phyloP scores from a whole-genome alignment of 2,888 invertebrate genomes.

The Leptopterna dolabrata region DNA sequence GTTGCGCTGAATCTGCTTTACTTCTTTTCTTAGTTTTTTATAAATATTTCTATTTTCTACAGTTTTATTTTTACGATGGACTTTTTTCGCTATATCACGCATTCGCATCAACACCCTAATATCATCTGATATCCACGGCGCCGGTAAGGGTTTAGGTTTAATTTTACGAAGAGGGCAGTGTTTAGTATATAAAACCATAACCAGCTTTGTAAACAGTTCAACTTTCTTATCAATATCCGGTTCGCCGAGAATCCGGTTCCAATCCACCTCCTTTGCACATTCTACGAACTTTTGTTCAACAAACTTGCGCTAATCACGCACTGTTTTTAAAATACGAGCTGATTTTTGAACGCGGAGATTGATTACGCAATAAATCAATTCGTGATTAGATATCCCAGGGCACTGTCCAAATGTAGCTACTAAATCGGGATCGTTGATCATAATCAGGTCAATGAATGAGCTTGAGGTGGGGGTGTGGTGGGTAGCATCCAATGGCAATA shows the following conservation, averaged over 20 bases:
- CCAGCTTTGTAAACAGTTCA: neutral
- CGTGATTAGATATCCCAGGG: neutral
- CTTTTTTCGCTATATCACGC: neutral
- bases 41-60: neutral
- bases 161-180: conserved; percentile 6
- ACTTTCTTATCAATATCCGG: neutral
- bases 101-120: neutral
- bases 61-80: neutral
- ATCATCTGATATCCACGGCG: neutral
- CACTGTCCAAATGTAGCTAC: neutral
- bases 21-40: neutral
- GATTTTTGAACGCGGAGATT: neutral
- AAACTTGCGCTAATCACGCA: neutral
- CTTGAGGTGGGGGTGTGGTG: neutral
- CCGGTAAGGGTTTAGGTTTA: neutral
- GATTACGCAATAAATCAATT: neutral
- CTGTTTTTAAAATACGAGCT: neutral
- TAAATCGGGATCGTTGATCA: neutral
- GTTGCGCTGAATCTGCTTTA: neutral
- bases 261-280: neutral
- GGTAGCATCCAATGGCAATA: neutral
- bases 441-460: neutral
- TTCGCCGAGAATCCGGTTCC: neutral
- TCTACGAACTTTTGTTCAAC: neutral
- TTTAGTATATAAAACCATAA: neutral